Base-by-base conservation (phyloP, 2,113 vertebrate genomes). In the Crypturellus undulatus region DNA sequence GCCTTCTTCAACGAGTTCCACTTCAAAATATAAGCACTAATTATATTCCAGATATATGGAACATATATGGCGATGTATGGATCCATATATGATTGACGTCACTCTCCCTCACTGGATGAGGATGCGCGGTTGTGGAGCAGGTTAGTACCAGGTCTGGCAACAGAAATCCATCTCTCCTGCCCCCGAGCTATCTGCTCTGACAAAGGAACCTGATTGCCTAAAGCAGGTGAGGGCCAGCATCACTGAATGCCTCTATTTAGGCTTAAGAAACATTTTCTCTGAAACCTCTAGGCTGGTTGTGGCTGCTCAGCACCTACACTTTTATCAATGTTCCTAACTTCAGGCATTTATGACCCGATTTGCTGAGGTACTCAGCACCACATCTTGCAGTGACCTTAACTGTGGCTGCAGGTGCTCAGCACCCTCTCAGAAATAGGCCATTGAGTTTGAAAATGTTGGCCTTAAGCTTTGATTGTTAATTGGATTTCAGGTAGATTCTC, bases 401-500 rank as follows among this genome's bases (percentile, higher is more conserved):
- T 79, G 64, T 64, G 85, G 68, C 78, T 92, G 70, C 47, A 94
- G 52, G 78, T 96, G 77, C 89, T 92, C 83, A 93, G 87, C 93
- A 92, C 85, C 88, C 67, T 91, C 79, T 94, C 64, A 93, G 95
- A 97, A 96, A 91, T 43, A 96, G 89, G 89, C 93, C 90, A 96
- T 38, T 85, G 94, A 95, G 67, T 93, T 91, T 92, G 68, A 94
- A 96, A 95, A 87, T 87, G 78, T 73, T 97, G 92, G 95, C 96
- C 94, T 97, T 96, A 94, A 97, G 96, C 79, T 95, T 86, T 49
- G 70, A 85, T 78, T 94, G 71, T 85, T 96, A 96, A 97, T 95
- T 96, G 95, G 80, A 94, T 97, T 97, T 94, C 94, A 96, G 94
- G 94, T 94, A 96, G 93, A 67, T 96, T 96, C 91, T 86, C 92